phyloP scores from a whole-genome alignment of 2,888 invertebrate species.

The Exocentrus adspersus region DNA sequence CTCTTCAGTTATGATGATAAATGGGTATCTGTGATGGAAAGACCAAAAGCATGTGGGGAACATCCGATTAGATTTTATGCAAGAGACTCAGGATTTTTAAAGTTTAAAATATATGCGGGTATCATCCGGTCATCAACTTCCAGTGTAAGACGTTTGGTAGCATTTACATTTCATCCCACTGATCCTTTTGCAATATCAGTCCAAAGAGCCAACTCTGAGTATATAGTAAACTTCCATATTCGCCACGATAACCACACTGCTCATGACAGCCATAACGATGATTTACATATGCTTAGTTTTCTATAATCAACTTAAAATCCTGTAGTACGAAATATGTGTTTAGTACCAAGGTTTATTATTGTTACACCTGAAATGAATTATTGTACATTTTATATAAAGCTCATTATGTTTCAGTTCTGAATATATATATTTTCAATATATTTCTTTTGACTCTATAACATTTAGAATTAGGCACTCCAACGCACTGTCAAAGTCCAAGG shows the following conservation, averaged over 20 bases:
- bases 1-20: slow-evolving; percentile 96
- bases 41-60: slow-evolving; percentile 93
- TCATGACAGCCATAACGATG: slow-evolving; percentile 37
- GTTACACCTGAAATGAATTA: too few species aligned
- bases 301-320: too few species aligned
- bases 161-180: slow-evolving; percentile 95
- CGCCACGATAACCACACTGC: slow-evolving; percentile 61
- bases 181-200: slow-evolving; percentile 97
- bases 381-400: too few species aligned
- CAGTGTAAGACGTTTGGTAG: slow-evolving; percentile 82
- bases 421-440: too few species aligned
- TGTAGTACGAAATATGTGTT: too few species aligned
- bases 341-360: too few species aligned
- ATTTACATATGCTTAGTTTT: slow-evolving; percentile 44
- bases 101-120: slow-evolving; percentile 80
- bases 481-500: too few species aligned
- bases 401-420: too few species aligned
- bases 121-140: slow-evolving; percentile 73
- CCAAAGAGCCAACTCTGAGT: slow-evolving; percentile 91
- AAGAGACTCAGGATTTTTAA: slow-evolving; percentile 78
- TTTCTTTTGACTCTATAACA: too few species aligned
- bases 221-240: slow-evolving; percentile 95
- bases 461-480: too few species aligned
- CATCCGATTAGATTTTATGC: slow-evolving; percentile 94
- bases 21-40: slow-evolving; percentile 94